Evolutionary conservation across 2,888 invertebrate genomes (phyloP).

Genomic region (Calliopum simillimum): DNA sequence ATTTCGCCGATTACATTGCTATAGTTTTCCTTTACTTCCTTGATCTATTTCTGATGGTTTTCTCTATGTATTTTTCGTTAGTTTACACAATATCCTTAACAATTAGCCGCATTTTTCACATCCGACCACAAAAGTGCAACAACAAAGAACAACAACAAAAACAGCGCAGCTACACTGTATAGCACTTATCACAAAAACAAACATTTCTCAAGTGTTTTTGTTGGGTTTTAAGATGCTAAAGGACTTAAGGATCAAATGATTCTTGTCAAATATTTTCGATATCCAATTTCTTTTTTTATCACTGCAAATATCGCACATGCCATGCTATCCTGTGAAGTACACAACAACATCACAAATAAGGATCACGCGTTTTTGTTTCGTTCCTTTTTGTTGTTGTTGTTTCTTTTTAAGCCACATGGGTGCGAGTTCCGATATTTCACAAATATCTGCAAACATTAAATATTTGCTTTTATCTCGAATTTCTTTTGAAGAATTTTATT

Average conservation of each 20-base stretch:
- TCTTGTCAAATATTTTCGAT: not conserved
- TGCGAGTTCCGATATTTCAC: slow-evolving; percentile 7
- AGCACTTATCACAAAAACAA: slow-evolving; percentile 6
- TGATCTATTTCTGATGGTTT: not conserved
- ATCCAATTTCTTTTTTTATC: slow-evolving; percentile 24
- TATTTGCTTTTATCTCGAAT: slow-evolving; percentile 8
- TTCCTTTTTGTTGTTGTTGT: not conserved
- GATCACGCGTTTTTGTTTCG: not conserved
- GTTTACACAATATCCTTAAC: not conserved
- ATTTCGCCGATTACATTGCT: not conserved
- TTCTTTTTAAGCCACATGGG: slow-evolving; percentile 14
- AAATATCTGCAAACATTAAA: not conserved
- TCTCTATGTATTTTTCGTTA: not conserved
- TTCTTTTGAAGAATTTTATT: slow-evolving; percentile 5
- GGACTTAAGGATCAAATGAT: slow-evolving; percentile 4
- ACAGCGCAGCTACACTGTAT: not conserved
- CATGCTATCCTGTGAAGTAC: slow-evolving; percentile 6
- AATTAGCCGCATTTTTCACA: slow-evolving; percentile 27
- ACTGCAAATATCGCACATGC: slow-evolving; percentile 29
- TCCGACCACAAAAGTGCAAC: slow-evolving; percentile 19
- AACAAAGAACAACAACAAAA: slow-evolving; percentile 16
- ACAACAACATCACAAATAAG: not conserved
- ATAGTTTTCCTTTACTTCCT: not conserved
- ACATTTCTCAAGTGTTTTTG: slow-evolving; percentile 28
- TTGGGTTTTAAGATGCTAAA: not conserved